Conservation (phyloP, 2,888 invertebrate genomes). For the Tenthredo distinguenda region DNA sequence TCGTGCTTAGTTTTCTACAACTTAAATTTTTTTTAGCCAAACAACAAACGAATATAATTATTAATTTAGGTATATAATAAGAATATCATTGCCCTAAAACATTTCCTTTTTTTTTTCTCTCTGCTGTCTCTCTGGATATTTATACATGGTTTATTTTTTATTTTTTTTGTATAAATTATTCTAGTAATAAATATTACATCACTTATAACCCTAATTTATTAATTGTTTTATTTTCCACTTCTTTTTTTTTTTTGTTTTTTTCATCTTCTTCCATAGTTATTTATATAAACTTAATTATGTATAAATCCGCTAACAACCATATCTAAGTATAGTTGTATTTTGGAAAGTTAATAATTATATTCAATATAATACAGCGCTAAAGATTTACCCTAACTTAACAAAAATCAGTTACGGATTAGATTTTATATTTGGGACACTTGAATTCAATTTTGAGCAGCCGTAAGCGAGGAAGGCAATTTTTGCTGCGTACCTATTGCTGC, state of each 20-base stretch:
- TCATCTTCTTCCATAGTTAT: slow-evolving; percentile 58
- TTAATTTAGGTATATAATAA: slow-evolving; percentile 44
- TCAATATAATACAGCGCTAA: slow-evolving; percentile 50
- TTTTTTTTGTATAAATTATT: slow-evolving; percentile 72
- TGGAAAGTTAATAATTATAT: slow-evolving; percentile 50
- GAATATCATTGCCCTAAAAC: slow-evolving; percentile 50
- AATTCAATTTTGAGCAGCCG: slow-evolving; percentile 53
- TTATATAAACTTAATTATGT: slow-evolving; percentile 69
- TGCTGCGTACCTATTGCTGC: slow-evolving; percentile 48
- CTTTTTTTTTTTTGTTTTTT: slow-evolving; percentile 27
- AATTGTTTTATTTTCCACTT: slow-evolving; percentile 24
- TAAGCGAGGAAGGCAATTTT: slow-evolving; percentile 54
- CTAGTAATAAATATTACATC: slow-evolving; percentile 76
- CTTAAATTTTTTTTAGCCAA: slow-evolving; percentile 27
- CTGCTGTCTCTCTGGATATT: slow-evolving; percentile 21
- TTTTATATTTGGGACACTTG: slow-evolving; percentile 21
- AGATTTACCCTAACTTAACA: slow-evolving; percentile 48
- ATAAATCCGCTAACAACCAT: slow-evolving; percentile 64
- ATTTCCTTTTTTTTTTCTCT: slow-evolving; percentile 27
- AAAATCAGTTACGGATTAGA: slow-evolving; percentile 40
- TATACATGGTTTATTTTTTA: slow-evolving; percentile 28
- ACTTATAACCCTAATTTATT: slow-evolving; percentile 59
- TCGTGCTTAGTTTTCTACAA: slow-evolving; percentile 38
- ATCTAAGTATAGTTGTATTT: slow-evolving; percentile 43
- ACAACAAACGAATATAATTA: slow-evolving; percentile 28